Evolutionary conservation across 2,888 invertebrate species (phyloP).

Genomic region (Helicoverpa assulta): DNA sequence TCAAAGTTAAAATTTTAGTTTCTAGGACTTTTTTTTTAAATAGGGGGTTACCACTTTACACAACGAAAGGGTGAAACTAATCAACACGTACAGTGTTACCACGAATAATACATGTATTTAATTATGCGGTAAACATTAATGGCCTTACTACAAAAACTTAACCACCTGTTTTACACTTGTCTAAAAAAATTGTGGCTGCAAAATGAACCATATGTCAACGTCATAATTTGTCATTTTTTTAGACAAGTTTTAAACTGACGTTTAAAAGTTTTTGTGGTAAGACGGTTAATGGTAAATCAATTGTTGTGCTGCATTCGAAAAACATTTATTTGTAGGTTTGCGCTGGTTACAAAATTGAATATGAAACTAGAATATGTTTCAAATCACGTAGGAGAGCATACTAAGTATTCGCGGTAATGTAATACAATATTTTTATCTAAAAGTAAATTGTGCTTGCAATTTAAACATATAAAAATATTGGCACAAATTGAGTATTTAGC

Average conservation of each 20-base stretch:
- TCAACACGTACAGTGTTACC: slow-evolving; percentile 40
- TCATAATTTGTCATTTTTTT: no score
- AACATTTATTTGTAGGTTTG: neutral
- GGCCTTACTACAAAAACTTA: no score
- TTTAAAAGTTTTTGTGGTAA: no score
- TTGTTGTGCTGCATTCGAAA: neutral
- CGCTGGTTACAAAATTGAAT: slow-evolving; percentile 6
- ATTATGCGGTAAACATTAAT: neutral
- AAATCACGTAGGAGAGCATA: slow-evolving; percentile 2
- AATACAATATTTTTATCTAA: slow-evolving; percentile 50
- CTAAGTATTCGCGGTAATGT: slow-evolving; percentile 41
- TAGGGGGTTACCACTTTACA: slow-evolving; percentile 51
- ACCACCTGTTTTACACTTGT: no score
- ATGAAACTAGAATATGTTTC: neutral
- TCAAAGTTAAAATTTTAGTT: slow-evolving; percentile 24
- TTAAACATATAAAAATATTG: slow-evolving; percentile 73
- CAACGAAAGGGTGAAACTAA: slow-evolving; percentile 34
- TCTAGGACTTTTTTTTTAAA: slow-evolving; percentile 24
- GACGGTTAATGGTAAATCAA: slow-evolving; percentile 11
- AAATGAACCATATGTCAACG: no score
- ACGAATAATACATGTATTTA: slow-evolving; percentile 32
- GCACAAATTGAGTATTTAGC: slow-evolving; percentile 84
- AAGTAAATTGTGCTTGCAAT: slow-evolving; percentile 66
- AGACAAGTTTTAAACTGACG: no score
- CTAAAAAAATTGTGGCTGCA: no score